Evolutionary conservation across 2,888 invertebrate genomes (phyloP), one percentile per base, ranked within the genome.

Genomic region (Pseudococcus longispinus): DNA sequence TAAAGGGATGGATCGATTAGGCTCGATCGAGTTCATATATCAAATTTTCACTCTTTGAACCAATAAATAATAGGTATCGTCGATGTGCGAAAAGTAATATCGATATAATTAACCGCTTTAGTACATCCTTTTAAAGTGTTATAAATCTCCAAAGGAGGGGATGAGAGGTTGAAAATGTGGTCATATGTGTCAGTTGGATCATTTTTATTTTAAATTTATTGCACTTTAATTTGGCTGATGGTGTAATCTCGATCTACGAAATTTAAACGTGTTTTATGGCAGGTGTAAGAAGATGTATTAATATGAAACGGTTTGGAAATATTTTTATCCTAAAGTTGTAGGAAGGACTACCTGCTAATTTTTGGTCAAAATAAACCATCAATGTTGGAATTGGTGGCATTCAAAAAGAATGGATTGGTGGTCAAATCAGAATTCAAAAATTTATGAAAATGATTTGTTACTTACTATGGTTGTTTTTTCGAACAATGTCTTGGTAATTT

Each of bases 31-130:
- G 23, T 60, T 60, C 60, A 23, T 60, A 60, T 23, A 60, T 60
- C 60, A 60, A 60, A 60, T 60, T 60, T 60, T 60, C 23, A 60
- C 60, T 60, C 60, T 9, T 3, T 1, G 2, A 60, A 11, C 23
- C 60, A 60, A 60, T 60, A 55, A 55, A 9, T 37, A n/a, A 37
- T 37, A 37, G 37, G 37, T 55, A 18, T 18, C 55, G 37, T 5
- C n/a, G n/a, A 55, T n/a, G 55, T 55, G 55, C n/a, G 55, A 55
- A 55, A 55, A 55, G n/a, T 55, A 55, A 55, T 55, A 55, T 55
- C 55, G 55, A 55, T 15, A 55, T 55, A 55, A 55, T 55, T 55
- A 55, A 55, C 55, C 6, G n/a, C 55, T 18, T 18, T n/a, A n/a
- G 55, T n/a, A 18, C n/a, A n/a, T 55, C 55, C n/a, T 55, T 55